These are phyloP conservation scores for Polia nebulosa DNA, from an alignment of 2,888 invertebrate genomes.

Conservation along the genomic window DNA sequence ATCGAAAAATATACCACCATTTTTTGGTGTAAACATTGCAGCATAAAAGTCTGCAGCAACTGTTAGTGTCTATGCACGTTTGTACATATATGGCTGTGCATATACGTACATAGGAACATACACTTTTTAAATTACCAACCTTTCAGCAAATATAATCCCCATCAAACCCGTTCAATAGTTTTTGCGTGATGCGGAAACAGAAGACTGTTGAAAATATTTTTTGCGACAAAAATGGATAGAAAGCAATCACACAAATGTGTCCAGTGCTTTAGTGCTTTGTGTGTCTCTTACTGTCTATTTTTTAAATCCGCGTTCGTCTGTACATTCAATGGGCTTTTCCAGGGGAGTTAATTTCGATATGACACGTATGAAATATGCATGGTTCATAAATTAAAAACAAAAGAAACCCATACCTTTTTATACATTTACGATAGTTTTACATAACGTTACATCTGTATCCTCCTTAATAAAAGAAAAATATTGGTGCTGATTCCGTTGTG, in stretches of 20 bases:
- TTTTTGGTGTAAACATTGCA: not conserved
- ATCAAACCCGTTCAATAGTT: constrained; percentile 36
- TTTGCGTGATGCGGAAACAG: constrained; percentile 19
- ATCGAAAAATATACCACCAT: not conserved
- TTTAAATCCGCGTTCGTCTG: constrained; percentile 8
- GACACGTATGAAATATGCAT: not conserved
- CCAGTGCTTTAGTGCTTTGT: constrained; percentile 21
- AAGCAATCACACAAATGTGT: constrained; percentile 32
- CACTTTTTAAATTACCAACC: constrained; percentile 1
- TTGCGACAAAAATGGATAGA: constrained; percentile 9
- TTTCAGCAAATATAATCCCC: constrained; percentile 5
- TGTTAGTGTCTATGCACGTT: not conserved
- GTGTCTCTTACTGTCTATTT: constrained; percentile 6
- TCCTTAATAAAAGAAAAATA: too few species aligned
- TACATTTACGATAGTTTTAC: too few species aligned
- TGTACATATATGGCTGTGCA: too few species aligned
- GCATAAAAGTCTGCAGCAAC: not conserved
- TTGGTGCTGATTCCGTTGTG: too few species aligned
- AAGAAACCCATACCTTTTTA: not conserved
- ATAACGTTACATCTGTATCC: too few species aligned
- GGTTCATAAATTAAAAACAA: not conserved
- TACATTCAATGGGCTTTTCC: not conserved
- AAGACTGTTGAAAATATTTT: constrained; percentile 25
- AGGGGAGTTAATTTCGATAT: not conserved
- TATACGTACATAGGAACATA: not conserved